These are phyloP conservation scores for Diplosoma virens DNA, from an alignment of 23 tunicate genomes.

Conservation along the genomic window DNA sequence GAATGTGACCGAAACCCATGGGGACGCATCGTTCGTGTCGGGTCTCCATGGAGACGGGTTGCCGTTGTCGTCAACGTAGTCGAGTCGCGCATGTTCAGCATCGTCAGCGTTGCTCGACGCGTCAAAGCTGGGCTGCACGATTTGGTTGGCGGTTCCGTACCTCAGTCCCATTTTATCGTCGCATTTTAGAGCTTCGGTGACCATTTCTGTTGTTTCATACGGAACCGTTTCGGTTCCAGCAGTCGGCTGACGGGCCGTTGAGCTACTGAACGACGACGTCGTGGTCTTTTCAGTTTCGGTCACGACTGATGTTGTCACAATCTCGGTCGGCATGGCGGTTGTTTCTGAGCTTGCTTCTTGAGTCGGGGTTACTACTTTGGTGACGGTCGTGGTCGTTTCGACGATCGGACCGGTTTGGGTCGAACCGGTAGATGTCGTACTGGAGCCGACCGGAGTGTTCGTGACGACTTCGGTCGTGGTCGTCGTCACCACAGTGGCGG, in stretches of 20 bases:
- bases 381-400: constrained; percentile 47
- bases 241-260: not conserved
- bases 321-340: not conserved
- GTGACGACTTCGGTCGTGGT: constrained; percentile 5
- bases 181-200: constrained; percentile 30
- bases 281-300: constrained; percentile 48
- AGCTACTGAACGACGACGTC: constrained; percentile 3
- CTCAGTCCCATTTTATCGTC: constrained; percentile 74
- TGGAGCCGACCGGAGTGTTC: not conserved
- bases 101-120: constrained; percentile 54
- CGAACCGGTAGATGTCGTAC: not conserved
- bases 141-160: constrained; percentile 28
- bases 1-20: constrained; percentile 63
- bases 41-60: constrained; percentile 50
- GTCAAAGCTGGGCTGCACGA: constrained; percentile 41
- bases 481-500: constrained; percentile 55
- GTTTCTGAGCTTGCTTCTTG: not conserved
- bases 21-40: constrained; percentile 35
- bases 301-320: constrained; percentile 35
- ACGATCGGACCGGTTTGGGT: not conserved
- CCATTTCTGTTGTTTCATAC: constrained; percentile 19
- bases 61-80: constrained; percentile 35
- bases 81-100: constrained; percentile 42
- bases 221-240: constrained; percentile 38
- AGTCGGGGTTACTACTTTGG: constrained; percentile 37